Conservation (phyloP, 2,797 vertebrate species). For the Yasuhikotakia modesta region DNA sequence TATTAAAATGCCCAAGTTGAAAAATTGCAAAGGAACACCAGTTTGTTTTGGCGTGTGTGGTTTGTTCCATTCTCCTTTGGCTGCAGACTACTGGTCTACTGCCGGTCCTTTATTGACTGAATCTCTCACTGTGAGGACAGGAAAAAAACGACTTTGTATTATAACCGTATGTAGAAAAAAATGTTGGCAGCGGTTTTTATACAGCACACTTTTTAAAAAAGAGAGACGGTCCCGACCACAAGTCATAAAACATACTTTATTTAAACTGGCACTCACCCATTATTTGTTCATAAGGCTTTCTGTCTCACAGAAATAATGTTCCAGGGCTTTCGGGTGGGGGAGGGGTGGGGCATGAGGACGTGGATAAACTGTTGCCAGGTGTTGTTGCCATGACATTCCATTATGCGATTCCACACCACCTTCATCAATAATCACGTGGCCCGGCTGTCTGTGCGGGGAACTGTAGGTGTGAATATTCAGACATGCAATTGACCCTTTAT, state of each 20-base stretch:
- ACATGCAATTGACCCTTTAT: conserved; percentile 46
- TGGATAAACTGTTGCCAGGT: conserved; percentile 92
- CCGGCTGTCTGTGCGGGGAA: conserved; percentile 67
- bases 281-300: conserved; percentile 97
- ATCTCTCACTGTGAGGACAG: conserved; percentile 83
- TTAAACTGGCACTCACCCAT: conserved; percentile 92
- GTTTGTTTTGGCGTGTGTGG: conserved; percentile 80
- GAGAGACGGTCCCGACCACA: conserved; percentile 94
- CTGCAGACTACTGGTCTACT: conserved; percentile 82
- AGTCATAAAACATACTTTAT: conserved; percentile 95
- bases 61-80: conserved; percentile 72
- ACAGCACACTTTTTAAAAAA: conserved; percentile 80
- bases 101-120: conserved; percentile 86
- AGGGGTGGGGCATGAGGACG: conserved; percentile 61
- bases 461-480: conserved; percentile 63
- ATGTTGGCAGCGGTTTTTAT: conserved; percentile 86
- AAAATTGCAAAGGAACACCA: conserved; percentile 72
- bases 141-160: conserved; percentile 88
- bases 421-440: conserved; percentile 88
- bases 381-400: conserved; percentile 95
- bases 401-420: conserved; percentile 90
- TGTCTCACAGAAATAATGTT: conserved; percentile 92
- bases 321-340: conserved; percentile 78
- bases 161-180: conserved; percentile 86
- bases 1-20: conserved; percentile 76